Evolutionary conservation across 2,113 vertebrate species (phyloP), one percentile per base, ranked within the genome.

Genomic region (Willisornis vidua): DNA sequence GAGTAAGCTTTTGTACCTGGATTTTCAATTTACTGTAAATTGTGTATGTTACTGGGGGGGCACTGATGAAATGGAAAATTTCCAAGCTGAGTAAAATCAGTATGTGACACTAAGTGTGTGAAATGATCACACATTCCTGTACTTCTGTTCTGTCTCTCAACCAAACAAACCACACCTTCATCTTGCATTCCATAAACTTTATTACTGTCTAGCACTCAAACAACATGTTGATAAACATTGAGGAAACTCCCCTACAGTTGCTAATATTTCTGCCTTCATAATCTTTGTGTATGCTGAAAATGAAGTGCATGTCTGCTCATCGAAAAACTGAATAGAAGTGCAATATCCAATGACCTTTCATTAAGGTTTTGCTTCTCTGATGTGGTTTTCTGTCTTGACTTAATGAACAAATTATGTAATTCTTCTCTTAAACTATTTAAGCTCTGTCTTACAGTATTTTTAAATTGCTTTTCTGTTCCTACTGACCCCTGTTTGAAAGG

Each of bases 241-340:
- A 55, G 29, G 18, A 68, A 33, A 48, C 33, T 55, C 13, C 3
- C 3, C 9, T 45, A 0, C 19, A 51, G 33, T 22, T 23, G 9
- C 24, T 58, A 48, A 7, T 71, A 22, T 23, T 81, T 71, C 28
- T 70, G n/a, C 62, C 18, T 51, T 67, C 25, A 3, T 81, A 62
- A 25, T 61, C 2, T 55, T 57, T 52, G 13, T 33, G 8, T 46
- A 8, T 55, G 26, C 23, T 85, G 43, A 62, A 84, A 61, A 52
- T 43, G 4, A 75, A 59, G 4, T 1, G 0, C 2, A 1, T 49
- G 12, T 37, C 46, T 76, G 4, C 49, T 73, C 1, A 6, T 3
- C 71, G 29, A 43, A 86, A 91, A 89, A 23, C 18, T 26, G 25
- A 55, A 28, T 26, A 74, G 46, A 76, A 80, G 35, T 57, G 10